These are phyloP conservation scores for Setipinna tenuifilis DNA, from an alignment of 2,797 vertebrate species.

Conservation along the genomic window DNA sequence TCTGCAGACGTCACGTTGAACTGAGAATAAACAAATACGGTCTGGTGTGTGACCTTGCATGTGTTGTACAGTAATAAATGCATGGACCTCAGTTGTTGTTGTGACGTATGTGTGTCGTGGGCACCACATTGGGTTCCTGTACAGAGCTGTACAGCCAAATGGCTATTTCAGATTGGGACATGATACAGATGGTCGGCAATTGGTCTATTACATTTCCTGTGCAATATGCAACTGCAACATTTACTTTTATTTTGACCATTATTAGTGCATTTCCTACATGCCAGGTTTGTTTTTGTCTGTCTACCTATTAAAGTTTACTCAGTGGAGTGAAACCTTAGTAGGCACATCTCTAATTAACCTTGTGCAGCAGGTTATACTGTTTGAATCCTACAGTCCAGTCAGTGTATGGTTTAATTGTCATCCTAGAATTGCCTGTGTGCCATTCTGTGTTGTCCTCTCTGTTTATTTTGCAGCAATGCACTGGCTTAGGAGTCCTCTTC, in stretches of 20 bases:
- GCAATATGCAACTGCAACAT: background rate
- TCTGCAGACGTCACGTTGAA: slow-evolving; percentile 34
- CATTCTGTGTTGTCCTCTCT: background rate
- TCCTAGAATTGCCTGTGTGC: too few species aligned
- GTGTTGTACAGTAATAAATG: background rate
- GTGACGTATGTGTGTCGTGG: background rate
- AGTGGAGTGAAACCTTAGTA: too few species aligned
- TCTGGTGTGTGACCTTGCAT: slow-evolving; percentile 1
- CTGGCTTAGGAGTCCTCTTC: slow-evolving; percentile 59
- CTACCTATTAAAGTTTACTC: too few species aligned
- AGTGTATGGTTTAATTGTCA: too few species aligned
- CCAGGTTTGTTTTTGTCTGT: too few species aligned
- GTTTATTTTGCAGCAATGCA: slow-evolving; percentile 65
- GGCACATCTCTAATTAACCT: too few species aligned
- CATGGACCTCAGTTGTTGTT: background rate
- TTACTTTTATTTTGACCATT: background rate
- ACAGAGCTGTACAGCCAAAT: background rate
- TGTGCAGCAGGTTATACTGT: too few species aligned
- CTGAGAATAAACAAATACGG: background rate
- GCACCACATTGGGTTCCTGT: background rate
- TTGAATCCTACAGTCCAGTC: too few species aligned
- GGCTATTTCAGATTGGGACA: background rate
- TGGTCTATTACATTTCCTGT: background rate
- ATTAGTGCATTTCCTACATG: too few species aligned
- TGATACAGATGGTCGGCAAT: background rate